phyloP scores from a whole-genome alignment of 2,113 vertebrate species.

The Paramisgurnus dabryanus region DNA sequence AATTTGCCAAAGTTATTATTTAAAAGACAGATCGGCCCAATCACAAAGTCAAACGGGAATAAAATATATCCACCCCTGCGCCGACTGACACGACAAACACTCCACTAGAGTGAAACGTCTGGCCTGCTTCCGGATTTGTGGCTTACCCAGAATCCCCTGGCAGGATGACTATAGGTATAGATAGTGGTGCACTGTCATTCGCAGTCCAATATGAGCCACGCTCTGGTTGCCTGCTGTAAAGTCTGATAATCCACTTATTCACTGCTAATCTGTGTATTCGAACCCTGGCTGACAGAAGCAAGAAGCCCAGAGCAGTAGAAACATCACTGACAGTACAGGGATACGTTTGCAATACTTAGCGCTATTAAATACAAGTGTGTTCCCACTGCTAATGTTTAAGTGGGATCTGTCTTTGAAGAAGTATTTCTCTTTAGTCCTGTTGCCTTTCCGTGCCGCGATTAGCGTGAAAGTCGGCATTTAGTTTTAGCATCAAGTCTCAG shows the following conservation, averaged over 20 bases:
- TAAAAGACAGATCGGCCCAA: slow-evolving; percentile 37
- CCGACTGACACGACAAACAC: slow-evolving; percentile 63
- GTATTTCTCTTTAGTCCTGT: slow-evolving; percentile 37
- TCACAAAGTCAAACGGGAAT: slow-evolving; percentile 61
- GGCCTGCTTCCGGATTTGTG: slow-evolving; percentile 72
- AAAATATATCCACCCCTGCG: slow-evolving; percentile 50
- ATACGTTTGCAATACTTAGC: slow-evolving; percentile 44
- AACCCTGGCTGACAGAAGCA: slow-evolving; percentile 68
- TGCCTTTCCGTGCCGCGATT: slow-evolving; percentile 34
- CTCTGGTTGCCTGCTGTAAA: slow-evolving; percentile 80
- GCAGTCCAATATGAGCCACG: slow-evolving; percentile 77
- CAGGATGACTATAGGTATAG: slow-evolving; percentile 76
- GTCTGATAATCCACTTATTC: slow-evolving; percentile 83
- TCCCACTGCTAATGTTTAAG: slow-evolving; percentile 44
- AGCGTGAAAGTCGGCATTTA: slow-evolving; percentile 19
- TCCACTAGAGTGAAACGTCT: slow-evolving; percentile 61
- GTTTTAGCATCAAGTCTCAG: slow-evolving; percentile 30
- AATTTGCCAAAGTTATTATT: too few species aligned
- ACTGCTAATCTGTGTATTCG: slow-evolving; percentile 78
- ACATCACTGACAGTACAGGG: slow-evolving; percentile 47
- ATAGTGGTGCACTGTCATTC: slow-evolving; percentile 72
- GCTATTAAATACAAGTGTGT: slow-evolving; percentile 50
- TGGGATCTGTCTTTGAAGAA: slow-evolving; percentile 51
- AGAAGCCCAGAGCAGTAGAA: slow-evolving; percentile 49
- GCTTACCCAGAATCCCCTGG: slow-evolving; percentile 74